Base-by-base conservation (phyloP, 2,113 vertebrate genomes). In the Terrapene triunguis region DNA sequence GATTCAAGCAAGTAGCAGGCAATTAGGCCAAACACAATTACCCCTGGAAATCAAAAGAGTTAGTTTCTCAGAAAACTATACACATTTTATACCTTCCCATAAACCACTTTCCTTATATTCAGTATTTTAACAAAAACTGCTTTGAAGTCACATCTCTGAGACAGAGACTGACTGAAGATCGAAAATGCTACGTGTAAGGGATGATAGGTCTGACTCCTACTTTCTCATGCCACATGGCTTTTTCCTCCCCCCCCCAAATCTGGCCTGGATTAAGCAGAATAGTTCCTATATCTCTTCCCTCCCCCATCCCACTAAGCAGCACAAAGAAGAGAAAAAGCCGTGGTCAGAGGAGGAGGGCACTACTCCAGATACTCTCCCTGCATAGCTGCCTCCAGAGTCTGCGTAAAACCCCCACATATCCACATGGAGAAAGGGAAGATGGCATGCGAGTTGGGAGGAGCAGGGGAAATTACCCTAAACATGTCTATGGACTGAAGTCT, bases 371-470 rank as follows among this genome's bases (percentile, higher is more conserved):
- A 19, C 1, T 57, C 24, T 32, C 12, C 19, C 27, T 78, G 5
- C 2, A 38, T 0, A 2, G 72, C 1, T 8, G 1, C 21, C 79
- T 86, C 65, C 82, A 25, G 24, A 35, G 57, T 21, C 8, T 38
- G 32, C 1, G 25, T 44, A 22, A 25, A 51, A 80, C 13, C 42
- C 50, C 50, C 2, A n/a, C 0, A 0, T 35, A 6, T 51, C 82
- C 4, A 2, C 44, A 44, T 0, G 0, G 51, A 72, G 38, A 86
- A 53, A 1, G 8, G 32, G 69, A 35, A 3, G 0, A 0, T 44
- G 79, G 22, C 29, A 6, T 55, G 8, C 14, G 11, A 13, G 27
- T 21, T 82, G 19, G 16, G 65, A 17, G 35, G 16, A 69, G 16
- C 35, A 69, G 11, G 38, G 25, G 38, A 50, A 32, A 55, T 27